Evolutionary conservation across 2,888 invertebrate genomes (phyloP), one percentile per base, ranked within the genome.

Genomic region (Blomia tropicalis): DNA sequence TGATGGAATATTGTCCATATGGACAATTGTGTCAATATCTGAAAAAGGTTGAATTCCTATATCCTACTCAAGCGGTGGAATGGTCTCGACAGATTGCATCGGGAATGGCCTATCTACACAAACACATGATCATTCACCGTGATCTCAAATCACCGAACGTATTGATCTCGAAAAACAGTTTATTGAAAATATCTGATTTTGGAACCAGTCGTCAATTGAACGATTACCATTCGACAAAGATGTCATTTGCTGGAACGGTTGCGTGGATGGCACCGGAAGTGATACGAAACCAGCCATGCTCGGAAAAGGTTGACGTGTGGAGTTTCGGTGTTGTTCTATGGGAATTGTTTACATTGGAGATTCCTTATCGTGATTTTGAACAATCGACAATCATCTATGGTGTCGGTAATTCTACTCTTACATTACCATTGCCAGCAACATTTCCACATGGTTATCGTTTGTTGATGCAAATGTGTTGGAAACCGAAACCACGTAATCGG

Each of bases 181-280:
- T 81, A 44, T 84, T 93, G 5, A 98, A 98, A 77, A 96, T 98
- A 65, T 92, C 91, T 70, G 98, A 98, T 75, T 98, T 98, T 74
- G 98, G 96, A 23, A 95, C 93, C 0, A 86, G 89, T 70, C 81
- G 90, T 63, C 88, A 90, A 70, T 91, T 89, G 87, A 88, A 90
- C 74, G 87, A 92, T 72, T 71, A 75, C 75, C 71, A 75, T 75
- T 91, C 90, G 73, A 87, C 89, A 44, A 85, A 88, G 71, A 98
- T 98, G 96, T 87, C 90, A 66, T 96, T 98, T 75, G 92, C 91
- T 1, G 69, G 69, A 19, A 63, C 60, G 7, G 60, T 60, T 43
- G 90, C 93, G 0, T 98, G 96, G 96, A 98, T 98, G 96, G 93
- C 96, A 0, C 98, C 98, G 0, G 98, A 98, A 77, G 87, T 96